These are phyloP conservation scores for Plutella xylostella DNA, from an alignment of 2,888 invertebrate genomes.

Conservation along the genomic window DNA sequence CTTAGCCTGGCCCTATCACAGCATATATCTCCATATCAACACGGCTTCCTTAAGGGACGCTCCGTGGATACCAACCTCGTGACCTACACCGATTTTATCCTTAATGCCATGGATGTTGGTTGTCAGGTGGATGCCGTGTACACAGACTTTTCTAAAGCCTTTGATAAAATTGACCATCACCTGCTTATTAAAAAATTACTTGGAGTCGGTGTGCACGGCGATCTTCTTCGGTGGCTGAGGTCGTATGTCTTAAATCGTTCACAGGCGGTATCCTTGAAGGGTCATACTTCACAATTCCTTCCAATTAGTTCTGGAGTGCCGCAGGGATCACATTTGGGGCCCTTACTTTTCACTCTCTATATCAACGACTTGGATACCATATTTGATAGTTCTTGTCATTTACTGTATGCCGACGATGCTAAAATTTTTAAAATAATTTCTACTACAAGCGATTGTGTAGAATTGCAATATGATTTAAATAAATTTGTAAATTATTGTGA, in stretches of 20 bases:
- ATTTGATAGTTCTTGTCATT: neutral
- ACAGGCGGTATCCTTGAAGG: neutral
- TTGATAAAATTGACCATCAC: neutral
- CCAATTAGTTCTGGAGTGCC: neutral
- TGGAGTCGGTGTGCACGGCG: neutral
- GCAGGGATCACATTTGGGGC: neutral
- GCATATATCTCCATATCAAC: neutral
- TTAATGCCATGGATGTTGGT: neutral
- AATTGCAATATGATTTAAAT: neutral
- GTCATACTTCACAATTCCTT: neutral
- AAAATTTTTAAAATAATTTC: neutral
- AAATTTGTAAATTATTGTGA: neutral
- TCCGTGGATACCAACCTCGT: neutral
- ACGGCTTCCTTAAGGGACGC: neutral
- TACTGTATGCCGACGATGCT: neutral
- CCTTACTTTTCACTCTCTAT: neutral
- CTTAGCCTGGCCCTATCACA: neutral
- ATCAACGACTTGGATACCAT: neutral
- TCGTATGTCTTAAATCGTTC: neutral
- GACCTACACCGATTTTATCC: neutral
- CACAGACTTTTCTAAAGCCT: constrained; percentile 1
- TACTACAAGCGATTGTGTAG: neutral
- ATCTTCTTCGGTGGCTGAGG: neutral
- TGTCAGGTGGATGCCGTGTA: constrained; percentile 2
- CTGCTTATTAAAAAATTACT: neutral